Base-by-base conservation (phyloP, 2,888 invertebrate species). In the Choristoneura rosaceana region DNA sequence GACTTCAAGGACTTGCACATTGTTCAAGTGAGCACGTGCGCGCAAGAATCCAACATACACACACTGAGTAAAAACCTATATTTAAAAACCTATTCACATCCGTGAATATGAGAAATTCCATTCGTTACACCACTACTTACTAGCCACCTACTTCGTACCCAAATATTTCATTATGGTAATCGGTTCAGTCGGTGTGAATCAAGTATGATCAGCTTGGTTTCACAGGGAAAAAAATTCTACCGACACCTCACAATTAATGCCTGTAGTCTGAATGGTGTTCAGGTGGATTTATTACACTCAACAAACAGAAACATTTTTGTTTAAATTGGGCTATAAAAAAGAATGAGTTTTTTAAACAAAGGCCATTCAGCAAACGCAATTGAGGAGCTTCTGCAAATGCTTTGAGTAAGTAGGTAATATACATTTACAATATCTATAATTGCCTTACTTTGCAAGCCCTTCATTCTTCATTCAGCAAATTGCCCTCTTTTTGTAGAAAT, bases 281-380 rank as follows among this genome's bases (percentile, higher is more conserved):
- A 60, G 50, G 52, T 66, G 52, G 60, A 66, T 71, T 71, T 66
- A 66, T 71, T 33, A 38, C 9, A 17, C 15, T 17, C 60, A 60
- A 33, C 43, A 66, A 66, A 61, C 43, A 60, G 25, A 25, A 59
- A 47, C 52, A 66, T 66, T 71, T 71, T 61, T 17, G 66, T 71
- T 71, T 61, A 66, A 70, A 70, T 65, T 50, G 60, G 41, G 52
- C 60, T 60, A 52, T 71, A 66, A 66, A 61, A 64, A 66, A 45
- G 71, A 71, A 66, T 71, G 71, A 55, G 71, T 66, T 71, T 71
- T 66, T 71, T 61, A 61, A 71, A 71, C 45, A 71, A 71, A 71
- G 52, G 33, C 60, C 64, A 50, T 66, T 59, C 41, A 41, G 50
- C 60, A 52, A 66, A 61, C 43, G 52, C 17, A 52, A 70, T 58